These are phyloP conservation scores for Sinocyclocheilus anshuiensis DNA, from an alignment of 2,113 vertebrate species.

Conservation along the genomic window DNA sequence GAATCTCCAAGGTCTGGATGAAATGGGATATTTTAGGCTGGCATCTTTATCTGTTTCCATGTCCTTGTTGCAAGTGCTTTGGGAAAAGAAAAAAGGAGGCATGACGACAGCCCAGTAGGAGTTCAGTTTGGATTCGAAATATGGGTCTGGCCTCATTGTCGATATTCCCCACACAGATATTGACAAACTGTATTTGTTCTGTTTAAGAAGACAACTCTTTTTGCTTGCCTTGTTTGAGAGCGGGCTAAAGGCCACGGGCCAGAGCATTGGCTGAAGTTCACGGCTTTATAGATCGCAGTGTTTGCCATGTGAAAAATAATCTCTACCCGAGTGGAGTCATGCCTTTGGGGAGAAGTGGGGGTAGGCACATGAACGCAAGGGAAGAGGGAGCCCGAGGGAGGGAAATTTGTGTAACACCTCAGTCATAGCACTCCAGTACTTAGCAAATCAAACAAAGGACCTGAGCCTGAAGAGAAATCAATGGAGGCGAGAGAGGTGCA, in stretches of 20 bases:
- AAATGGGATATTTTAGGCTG: slow-evolving; percentile 32
- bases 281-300: slow-evolving; percentile 7
- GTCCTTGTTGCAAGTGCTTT: slow-evolving; percentile 27
- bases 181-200: slow-evolving; percentile 34
- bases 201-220: slow-evolving; percentile 29
- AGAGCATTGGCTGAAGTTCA: slow-evolving; percentile 25
- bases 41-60: slow-evolving; percentile 1
- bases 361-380: slow-evolving; percentile 54
- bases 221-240: slow-evolving; percentile 21
- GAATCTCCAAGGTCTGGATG: slow-evolving; percentile 31
- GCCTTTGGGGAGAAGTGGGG: slow-evolving; percentile 44
- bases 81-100: slow-evolving; percentile 14
- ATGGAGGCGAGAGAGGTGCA: slow-evolving; percentile 66
- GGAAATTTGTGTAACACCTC: slow-evolving; percentile 51
- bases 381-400: slow-evolving; percentile 25
- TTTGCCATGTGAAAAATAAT: slow-evolving; percentile 68
- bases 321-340: slow-evolving; percentile 64
- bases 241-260: slow-evolving; percentile 1
- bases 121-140: slow-evolving; percentile 9
- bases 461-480: slow-evolving; percentile 70
- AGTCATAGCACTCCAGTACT: slow-evolving; percentile 60
- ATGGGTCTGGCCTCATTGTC: slow-evolving; percentile 6
- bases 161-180: slow-evolving; percentile 37
- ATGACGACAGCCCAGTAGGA: neutral
- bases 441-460: slow-evolving; percentile 73